Percentiles rank a stretch among this genome's conserved stretches.
Evolutionary conservation across 1,140 invertebrate species (phyloP).

Genomic region (Sycophila sp.): DNA sequence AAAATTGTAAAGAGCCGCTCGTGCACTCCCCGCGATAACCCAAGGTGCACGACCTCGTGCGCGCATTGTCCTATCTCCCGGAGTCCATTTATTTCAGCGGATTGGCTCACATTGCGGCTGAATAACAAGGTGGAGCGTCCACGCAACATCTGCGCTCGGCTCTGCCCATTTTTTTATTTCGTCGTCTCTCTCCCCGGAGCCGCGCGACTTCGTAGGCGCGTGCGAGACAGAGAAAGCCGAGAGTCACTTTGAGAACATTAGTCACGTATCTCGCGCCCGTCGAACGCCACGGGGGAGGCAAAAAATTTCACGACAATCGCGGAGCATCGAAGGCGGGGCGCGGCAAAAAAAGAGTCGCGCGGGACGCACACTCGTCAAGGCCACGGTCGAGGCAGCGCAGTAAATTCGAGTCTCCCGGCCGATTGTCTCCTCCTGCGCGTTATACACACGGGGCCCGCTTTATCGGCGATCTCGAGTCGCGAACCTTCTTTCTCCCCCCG

Average conservation of each 20-base stretch:
- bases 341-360: not conserved
- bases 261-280: not conserved
- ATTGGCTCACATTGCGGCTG: not conserved
- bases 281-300: not conserved
- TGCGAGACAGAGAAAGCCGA: not conserved
- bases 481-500: not conserved
- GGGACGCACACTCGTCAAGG: not conserved
- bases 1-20: too few species aligned
- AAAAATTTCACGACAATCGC: not conserved
- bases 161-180: too few species aligned
- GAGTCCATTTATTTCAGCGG: not conserved
- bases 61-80: too few species aligned
- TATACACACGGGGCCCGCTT: not conserved
- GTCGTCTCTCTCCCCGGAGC: too few species aligned
- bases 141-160: not conserved
- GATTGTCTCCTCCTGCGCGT: conserved; percentile 24
- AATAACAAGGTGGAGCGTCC: too few species aligned
- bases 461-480: conserved; percentile 15
- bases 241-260: conserved; percentile 28
- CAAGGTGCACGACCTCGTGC: too few species aligned
- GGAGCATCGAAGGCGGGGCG: not conserved
- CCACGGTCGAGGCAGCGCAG: not conserved
- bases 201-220: too few species aligned
- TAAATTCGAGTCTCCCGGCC: conserved; percentile 36
- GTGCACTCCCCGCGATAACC: too few species aligned